Conservation (phyloP, 2,888 invertebrate species). For the Anoplius nigerrimus region DNA sequence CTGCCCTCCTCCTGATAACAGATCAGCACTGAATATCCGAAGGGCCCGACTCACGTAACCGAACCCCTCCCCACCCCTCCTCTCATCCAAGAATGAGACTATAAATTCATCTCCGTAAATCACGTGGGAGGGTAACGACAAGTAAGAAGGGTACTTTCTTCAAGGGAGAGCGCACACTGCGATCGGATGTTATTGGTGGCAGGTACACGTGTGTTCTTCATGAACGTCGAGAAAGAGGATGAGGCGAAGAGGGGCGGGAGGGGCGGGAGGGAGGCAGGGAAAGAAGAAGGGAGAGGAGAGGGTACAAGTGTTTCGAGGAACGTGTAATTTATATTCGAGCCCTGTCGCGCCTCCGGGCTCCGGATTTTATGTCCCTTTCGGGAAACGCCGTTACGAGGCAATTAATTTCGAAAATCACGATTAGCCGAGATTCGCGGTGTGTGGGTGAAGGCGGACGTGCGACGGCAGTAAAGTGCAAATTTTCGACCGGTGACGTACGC, state of each 20-base stretch:
- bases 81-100: conserved; percentile 63
- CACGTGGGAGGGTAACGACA: conserved; percentile 57
- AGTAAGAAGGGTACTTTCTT: conserved; percentile 30
- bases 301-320: conserved; percentile 57
- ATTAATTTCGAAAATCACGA: conserved; percentile 60
- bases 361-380: conserved; percentile 67
- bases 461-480: no score
- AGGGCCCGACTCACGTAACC: conserved; percentile 27
- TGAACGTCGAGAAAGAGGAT: conserved; percentile 52
- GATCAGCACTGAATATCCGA: no score
- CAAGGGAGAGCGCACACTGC: conserved; percentile 7
- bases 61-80: conserved; percentile 18
- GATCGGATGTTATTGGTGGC: conserved; percentile 52
- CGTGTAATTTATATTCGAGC: conserved; percentile 64
- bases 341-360: conserved; percentile 45
- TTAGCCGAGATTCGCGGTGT: conserved; percentile 29
- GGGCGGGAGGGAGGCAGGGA: background rate
- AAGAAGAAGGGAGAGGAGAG: conserved; percentile 39
- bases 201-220: conserved; percentile 54
- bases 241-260: background rate
- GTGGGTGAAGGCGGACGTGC: no score
- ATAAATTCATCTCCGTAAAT: conserved; percentile 69
- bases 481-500: no score
- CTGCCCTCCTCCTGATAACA: no score
- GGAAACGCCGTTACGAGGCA: conserved; percentile 65